phyloP scores from a whole-genome alignment of 2,797 vertebrate genomes.

The Sebastes alutus region DNA sequence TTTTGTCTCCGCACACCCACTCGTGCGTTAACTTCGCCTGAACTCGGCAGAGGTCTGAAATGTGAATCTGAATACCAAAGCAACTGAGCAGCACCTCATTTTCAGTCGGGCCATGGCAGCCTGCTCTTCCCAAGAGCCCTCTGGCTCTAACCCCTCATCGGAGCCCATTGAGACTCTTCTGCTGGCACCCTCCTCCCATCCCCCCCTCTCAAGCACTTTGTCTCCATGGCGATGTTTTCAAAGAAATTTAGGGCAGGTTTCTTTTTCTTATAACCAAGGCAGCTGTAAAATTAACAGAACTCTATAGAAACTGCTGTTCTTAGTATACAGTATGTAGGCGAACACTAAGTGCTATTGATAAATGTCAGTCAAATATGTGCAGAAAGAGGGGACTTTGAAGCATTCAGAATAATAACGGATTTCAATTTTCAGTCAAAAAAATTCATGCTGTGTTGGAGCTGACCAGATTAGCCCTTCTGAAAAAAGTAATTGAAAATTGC shows the following conservation, averaged over 20 bases:
- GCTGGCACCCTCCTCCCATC: slow-evolving; percentile 35
- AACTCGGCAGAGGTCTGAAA: slow-evolving; percentile 53
- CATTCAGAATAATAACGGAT: slow-evolving; percentile 26
- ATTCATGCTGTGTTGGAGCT: slow-evolving; percentile 25
- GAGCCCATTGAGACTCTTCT: slow-evolving; percentile 61
- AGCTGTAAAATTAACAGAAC: slow-evolving; percentile 40
- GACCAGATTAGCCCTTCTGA: slow-evolving; percentile 22
- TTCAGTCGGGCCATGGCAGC: slow-evolving; percentile 50
- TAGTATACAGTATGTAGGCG: neutral
- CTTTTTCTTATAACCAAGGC: slow-evolving; percentile 14
- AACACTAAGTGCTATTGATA: slow-evolving; percentile 35
- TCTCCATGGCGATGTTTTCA: slow-evolving; percentile 76
- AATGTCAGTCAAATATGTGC: slow-evolving; percentile 19
- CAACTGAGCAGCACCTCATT: slow-evolving; percentile 57
- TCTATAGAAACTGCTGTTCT: slow-evolving; percentile 28
- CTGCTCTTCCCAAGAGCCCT: slow-evolving; percentile 50
- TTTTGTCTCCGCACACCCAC: neutral
- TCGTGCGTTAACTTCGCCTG: slow-evolving; percentile 31
- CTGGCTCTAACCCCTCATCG: slow-evolving; percentile 55
- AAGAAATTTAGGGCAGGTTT: slow-evolving; percentile 52
- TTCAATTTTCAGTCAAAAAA: slow-evolving; percentile 31
- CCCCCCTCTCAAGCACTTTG: slow-evolving; percentile 62
- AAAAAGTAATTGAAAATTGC: slow-evolving; percentile 38
- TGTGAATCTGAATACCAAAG: slow-evolving; percentile 53
- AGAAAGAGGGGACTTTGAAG: slow-evolving; percentile 6